Conservation (phyloP, 1,140 invertebrate genomes). For the Hylaeus volcanicus region DNA sequence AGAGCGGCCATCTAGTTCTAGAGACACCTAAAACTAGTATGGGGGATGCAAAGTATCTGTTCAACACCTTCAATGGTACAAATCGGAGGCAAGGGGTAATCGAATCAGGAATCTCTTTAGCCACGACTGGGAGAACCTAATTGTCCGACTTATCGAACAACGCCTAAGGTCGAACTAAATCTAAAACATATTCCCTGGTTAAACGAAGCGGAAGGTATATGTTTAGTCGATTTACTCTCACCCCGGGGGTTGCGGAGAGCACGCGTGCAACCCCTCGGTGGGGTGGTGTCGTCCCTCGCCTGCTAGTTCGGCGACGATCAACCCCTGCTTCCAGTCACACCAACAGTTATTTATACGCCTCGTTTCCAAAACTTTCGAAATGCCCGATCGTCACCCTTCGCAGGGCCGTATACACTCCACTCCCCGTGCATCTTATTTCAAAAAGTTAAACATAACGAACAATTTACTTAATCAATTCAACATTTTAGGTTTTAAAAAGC, state of each 20-base stretch:
- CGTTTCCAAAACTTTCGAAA: slow-evolving; percentile 24
- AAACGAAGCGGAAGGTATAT: slow-evolving; percentile 78
- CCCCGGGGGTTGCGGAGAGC: slow-evolving; percentile 43
- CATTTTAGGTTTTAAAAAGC: no score
- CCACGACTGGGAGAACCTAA: slow-evolving; percentile 44
- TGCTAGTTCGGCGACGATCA: slow-evolving; percentile 29
- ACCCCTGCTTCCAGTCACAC: slow-evolving; percentile 67
- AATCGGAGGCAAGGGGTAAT: slow-evolving; percentile 4
- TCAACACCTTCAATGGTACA: neutral
- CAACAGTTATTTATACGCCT: slow-evolving; percentile 72
- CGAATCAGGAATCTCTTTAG: slow-evolving; percentile 13
- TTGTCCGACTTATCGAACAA: slow-evolving; percentile 64
- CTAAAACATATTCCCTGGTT: slow-evolving; percentile 76
- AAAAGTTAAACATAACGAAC: no score
- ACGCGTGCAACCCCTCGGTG: slow-evolving; percentile 56
- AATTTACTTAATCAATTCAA: no score
- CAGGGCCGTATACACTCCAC: slow-evolving; percentile 19
- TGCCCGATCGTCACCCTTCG: slow-evolving; percentile 10
- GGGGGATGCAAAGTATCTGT: slow-evolving; percentile 14
- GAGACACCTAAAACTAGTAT: no score
- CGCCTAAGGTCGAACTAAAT: slow-evolving; percentile 68
- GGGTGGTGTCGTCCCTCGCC: slow-evolving; percentile 40
- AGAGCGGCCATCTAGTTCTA: no score
- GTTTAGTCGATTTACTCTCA: slow-evolving; percentile 76
- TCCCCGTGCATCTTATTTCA: neutral